Evolutionary conservation across 2,113 vertebrate species (phyloP).

Genomic region (Caretta caretta): DNA sequence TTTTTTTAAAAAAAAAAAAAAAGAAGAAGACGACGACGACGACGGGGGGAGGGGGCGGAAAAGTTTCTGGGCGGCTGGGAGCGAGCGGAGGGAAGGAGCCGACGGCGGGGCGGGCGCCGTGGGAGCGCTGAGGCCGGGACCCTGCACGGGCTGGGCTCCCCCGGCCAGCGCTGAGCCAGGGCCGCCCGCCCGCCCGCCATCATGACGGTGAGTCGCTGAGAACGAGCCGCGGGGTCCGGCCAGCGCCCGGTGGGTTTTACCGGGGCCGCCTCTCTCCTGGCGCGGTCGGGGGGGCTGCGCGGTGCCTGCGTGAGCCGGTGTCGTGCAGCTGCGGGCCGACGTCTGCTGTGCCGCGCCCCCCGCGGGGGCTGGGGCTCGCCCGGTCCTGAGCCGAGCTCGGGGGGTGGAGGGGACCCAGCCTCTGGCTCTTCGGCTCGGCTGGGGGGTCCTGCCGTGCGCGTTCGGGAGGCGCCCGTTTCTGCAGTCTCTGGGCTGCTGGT

Average conservation of each 20-base stretch:
- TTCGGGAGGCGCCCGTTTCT: background rate
- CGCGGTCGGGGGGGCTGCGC: background rate
- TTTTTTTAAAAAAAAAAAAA: constrained; percentile 65
- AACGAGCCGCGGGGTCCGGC: background rate
- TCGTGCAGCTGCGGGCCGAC: background rate
- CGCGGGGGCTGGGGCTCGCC: background rate
- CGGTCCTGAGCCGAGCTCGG: background rate
- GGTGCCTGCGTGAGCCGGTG: no score
- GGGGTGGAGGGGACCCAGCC: background rate
- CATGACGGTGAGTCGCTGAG: constrained; percentile 62
- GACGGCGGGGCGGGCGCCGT: background rate
- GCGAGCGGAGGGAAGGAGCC: constrained; percentile 3
- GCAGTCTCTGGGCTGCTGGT: background rate
- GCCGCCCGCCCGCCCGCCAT: background rate
- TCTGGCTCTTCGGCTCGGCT: background rate
- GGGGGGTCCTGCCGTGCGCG: background rate
- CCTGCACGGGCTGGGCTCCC: background rate
- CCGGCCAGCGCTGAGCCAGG: background rate
- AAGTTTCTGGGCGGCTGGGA: constrained; percentile 67
- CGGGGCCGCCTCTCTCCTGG: background rate
- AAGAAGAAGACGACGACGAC: no score
- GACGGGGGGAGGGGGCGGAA: background rate
- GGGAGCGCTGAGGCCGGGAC: background rate
- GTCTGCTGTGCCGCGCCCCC: no score
- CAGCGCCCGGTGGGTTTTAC: background rate